These are phyloP conservation scores for Drosophila simulans DNA, from an alignment of 1,140 invertebrate species.

Conservation along the genomic window DNA sequence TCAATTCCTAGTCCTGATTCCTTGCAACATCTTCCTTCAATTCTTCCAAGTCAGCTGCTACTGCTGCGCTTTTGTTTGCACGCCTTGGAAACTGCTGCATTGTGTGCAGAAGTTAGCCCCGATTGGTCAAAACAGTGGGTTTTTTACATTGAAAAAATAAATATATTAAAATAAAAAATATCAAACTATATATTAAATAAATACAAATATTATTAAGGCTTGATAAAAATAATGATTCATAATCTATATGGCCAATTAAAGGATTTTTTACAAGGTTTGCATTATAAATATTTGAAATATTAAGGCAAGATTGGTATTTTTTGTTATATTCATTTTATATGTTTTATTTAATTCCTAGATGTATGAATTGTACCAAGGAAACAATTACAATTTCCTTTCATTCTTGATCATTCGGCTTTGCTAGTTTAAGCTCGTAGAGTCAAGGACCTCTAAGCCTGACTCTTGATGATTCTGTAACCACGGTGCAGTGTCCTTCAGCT, in stretches of 20 bases:
- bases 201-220: too few species aligned
- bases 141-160: not conserved
- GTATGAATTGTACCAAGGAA: not conserved
- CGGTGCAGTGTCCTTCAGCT: slow-evolving; percentile 30
- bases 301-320: too few species aligned
- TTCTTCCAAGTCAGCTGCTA: slow-evolving; percentile 47
- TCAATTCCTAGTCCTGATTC: slow-evolving; percentile 12
- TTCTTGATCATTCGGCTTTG: not conserved
- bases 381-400: not conserved
- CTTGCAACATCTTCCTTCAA: slow-evolving; percentile 7
- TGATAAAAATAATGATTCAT: too few species aligned
- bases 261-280: too few species aligned
- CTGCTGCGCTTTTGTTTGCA: slow-evolving; percentile 73
- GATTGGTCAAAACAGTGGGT: slow-evolving; percentile 32
- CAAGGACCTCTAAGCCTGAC: not conserved
- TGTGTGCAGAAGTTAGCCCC: slow-evolving; percentile 50
- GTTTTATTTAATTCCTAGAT: too few species aligned
- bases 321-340: too few species aligned
- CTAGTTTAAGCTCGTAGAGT: not conserved
- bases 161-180: too few species aligned
- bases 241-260: too few species aligned
- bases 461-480: not conserved
- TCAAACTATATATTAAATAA: too few species aligned
- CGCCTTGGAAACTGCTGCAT: slow-evolving; percentile 71
- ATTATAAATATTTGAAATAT: too few species aligned